phyloP scores from a whole-genome alignment of 2,797 vertebrate species.

The Margarornis squamiger region DNA sequence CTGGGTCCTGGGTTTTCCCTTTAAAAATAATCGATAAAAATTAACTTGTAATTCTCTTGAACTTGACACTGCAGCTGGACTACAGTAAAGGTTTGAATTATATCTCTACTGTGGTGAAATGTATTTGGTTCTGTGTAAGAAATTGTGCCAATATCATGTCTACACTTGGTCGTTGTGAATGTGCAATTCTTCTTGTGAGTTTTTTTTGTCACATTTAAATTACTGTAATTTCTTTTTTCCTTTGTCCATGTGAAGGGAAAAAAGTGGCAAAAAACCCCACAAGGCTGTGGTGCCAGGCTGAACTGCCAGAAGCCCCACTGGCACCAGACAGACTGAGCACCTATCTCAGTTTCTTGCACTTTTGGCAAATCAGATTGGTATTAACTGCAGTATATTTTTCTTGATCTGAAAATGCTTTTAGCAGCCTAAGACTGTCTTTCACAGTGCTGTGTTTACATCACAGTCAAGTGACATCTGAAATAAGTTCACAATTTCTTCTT shows the following conservation, averaged over 20 bases:
- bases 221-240: not conserved
- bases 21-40: not conserved
- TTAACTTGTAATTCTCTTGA: not conserved
- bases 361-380: not conserved
- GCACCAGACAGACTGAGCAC: not conserved
- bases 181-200: not conserved
- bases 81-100: not conserved
- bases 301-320: not conserved
- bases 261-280: not conserved
- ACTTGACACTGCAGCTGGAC: not conserved
- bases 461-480: not conserved
- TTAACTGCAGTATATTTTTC: not conserved
- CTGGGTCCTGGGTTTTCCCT: not conserved
- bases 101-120: not conserved
- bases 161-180: not conserved
- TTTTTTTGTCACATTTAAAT: not conserved
- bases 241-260: not conserved
- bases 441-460: not conserved
- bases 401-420: not conserved
- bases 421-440: not conserved
- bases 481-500: not conserved
- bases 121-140: not conserved
- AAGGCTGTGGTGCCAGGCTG: not conserved
- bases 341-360: not conserved
- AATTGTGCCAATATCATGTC: not conserved